Percentiles rank a stretch among this genome's conserved stretches.
These are phyloP conservation scores for Calliopsis andreniformis DNA, from an alignment of 1,140 invertebrate genomes.

Conservation along the genomic window DNA sequence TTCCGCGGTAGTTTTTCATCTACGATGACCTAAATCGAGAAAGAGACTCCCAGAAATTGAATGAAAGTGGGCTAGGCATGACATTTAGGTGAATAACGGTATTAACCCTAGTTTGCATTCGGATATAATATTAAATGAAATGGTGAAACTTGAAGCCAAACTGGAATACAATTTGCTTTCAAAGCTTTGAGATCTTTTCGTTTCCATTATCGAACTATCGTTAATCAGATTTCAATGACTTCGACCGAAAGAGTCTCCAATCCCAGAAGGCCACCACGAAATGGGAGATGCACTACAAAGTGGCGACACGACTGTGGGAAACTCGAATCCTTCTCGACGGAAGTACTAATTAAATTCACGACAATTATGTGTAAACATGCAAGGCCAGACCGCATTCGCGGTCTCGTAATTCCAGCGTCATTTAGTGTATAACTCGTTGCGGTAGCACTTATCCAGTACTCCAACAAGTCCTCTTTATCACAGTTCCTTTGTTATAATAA, in stretches of 20 bases:
- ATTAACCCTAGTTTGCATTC: too few relatives aligned
- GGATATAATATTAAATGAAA: too few relatives aligned
- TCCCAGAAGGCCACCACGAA: background rate
- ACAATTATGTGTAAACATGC: conserved; percentile 27
- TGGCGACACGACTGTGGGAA: background rate
- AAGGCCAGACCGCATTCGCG: background rate
- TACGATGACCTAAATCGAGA: background rate
- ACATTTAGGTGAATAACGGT: too few relatives aligned
- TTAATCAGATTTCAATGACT: conserved; percentile 44
- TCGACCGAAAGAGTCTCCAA: background rate
- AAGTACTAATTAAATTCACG: conserved; percentile 34
- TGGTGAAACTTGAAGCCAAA: conserved; percentile 27
- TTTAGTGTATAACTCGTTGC: background rate
- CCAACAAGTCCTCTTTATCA: background rate
- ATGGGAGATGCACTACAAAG: conserved; percentile 23
- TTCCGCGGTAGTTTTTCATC: background rate
- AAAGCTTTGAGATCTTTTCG: conserved; percentile 15
- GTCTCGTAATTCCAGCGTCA: conserved; percentile 20
- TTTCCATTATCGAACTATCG: background rate
- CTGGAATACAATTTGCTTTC: conserved; percentile 61
- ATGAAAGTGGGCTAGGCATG: too few relatives aligned
- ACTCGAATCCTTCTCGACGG: conserved; percentile 11
- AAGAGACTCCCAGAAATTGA: too few relatives aligned
- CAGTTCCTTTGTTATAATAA: background rate
- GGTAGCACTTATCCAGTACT: conserved; percentile 1